These are phyloP conservation scores for Aleadryas rufinucha DNA, from an alignment of 2,113 vertebrate species.

Conservation along the genomic window DNA sequence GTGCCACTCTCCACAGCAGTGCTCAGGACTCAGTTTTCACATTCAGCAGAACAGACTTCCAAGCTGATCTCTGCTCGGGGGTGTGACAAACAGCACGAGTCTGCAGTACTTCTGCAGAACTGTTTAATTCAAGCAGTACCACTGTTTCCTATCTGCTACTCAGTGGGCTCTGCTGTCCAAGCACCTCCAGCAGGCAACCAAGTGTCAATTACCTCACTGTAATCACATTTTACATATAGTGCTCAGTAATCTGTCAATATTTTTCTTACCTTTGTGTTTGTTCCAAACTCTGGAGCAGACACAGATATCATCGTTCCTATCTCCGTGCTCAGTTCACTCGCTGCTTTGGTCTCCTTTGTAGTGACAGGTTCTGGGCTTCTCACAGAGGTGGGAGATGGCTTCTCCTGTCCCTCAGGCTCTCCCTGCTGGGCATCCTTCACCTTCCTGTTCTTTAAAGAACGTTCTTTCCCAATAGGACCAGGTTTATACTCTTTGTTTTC, in stretches of 20 bases:
- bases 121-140: background rate
- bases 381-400: constrained; percentile 69
- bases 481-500: constrained; percentile 97
- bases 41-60: background rate
- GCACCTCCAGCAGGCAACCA: background rate
- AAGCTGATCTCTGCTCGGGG: background rate
- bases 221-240: background rate
- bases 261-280: constrained; percentile 83
- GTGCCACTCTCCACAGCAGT: background rate
- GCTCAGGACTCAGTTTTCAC: background rate
- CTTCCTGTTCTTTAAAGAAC: constrained; percentile 95
- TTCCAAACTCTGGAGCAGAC: constrained; percentile 85
- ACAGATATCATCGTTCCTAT: constrained; percentile 95
- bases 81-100: background rate
- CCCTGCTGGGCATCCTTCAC: constrained; percentile 90
- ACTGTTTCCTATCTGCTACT: background rate
- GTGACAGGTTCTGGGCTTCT: constrained; percentile 83
- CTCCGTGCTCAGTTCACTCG: constrained; percentile 86
- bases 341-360: constrained; percentile 79
- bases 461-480: constrained; percentile 96
- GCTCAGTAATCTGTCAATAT: background rate
- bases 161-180: background rate
- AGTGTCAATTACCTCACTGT: background rate
- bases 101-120: background rate
- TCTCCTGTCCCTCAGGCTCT: constrained; percentile 87